phyloP scores from a whole-genome alignment of 2,888 invertebrate genomes.

The Xestia rhomboidea region DNA sequence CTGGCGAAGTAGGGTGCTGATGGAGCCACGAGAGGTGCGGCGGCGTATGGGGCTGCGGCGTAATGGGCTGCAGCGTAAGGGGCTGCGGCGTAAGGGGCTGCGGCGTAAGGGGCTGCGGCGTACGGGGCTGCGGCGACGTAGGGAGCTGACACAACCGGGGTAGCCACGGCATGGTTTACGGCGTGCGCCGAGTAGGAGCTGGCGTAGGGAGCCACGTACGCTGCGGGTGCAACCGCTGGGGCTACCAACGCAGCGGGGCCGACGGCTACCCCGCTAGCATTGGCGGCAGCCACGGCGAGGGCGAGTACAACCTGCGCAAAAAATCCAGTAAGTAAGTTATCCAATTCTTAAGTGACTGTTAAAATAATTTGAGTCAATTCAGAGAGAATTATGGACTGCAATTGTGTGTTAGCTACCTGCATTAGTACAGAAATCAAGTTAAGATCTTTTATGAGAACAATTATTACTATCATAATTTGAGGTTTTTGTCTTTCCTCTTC shows the following conservation, averaged over 20 bases:
- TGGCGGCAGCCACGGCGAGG: conserved; percentile 80
- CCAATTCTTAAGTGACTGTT: not conserved
- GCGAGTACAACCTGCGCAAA: conserved; percentile 82
- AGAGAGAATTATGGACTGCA: not conserved
- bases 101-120: conserved; percentile 69
- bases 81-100: conserved; percentile 69
- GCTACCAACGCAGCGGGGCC: conserved; percentile 90
- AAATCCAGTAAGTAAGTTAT: conserved; percentile 1
- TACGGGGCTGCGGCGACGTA: conserved; percentile 73
- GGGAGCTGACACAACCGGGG: conserved; percentile 90
- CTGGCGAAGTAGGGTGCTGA: conserved; percentile 70
- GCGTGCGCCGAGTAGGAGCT: conserved; percentile 94
- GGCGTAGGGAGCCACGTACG: conserved; percentile 93
- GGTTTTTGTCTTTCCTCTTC: not conserved
- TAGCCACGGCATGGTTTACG: conserved; percentile 94
- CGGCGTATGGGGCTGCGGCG: conserved; percentile 68
- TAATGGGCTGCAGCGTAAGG: conserved; percentile 51
- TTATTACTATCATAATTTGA: not conserved
- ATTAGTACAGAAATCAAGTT: not conserved
- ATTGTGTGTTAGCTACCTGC: conserved; percentile 1
- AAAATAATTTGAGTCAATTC: not conserved
- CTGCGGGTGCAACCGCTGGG: conserved; percentile 92
- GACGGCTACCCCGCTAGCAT: conserved; percentile 79
- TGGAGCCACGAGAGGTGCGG: conserved; percentile 69
- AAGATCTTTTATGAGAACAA: not conserved